Conservation (phyloP, 2,797 vertebrate genomes). For the Etheostoma perlongum region DNA sequence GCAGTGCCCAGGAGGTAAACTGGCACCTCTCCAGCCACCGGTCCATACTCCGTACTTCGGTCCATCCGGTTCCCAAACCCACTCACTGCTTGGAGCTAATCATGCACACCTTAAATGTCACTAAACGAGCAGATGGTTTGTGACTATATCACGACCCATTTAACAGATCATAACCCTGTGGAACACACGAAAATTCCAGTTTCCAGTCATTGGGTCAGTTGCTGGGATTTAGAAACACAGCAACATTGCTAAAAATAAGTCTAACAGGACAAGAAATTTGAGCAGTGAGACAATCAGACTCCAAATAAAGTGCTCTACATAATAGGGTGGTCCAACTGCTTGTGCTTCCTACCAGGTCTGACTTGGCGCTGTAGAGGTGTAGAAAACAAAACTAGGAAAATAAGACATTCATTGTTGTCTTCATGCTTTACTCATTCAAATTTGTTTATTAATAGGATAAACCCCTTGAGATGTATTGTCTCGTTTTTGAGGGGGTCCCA, state of each 20-base stretch:
- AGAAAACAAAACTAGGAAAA: neutral
- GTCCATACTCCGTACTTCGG: too few relatives aligned
- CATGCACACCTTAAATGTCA: neutral
- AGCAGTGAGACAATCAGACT: neutral
- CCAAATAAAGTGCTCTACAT: neutral
- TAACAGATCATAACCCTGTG: neutral
- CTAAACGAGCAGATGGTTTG: neutral
- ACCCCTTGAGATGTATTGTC: too few relatives aligned
- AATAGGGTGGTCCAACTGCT: neutral
- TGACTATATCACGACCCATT: neutral
- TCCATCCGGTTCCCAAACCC: too few relatives aligned
- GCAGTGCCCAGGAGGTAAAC: too few relatives aligned
- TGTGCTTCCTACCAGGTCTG: neutral
- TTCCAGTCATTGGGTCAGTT: neutral
- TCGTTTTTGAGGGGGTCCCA: too few relatives aligned
- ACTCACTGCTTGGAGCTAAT: constrained; percentile 4
- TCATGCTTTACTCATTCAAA: too few relatives aligned
- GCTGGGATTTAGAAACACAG: too few relatives aligned
- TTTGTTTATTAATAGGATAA: too few relatives aligned
- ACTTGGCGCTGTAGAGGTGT: neutral
- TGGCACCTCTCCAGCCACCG: too few relatives aligned
- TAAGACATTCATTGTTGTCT: neutral
- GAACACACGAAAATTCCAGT: neutral
- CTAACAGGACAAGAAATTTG: too few relatives aligned
- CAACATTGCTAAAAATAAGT: too few relatives aligned